Conservation (phyloP, 1,140 invertebrate genomes). For the Maniola jurtina region DNA sequence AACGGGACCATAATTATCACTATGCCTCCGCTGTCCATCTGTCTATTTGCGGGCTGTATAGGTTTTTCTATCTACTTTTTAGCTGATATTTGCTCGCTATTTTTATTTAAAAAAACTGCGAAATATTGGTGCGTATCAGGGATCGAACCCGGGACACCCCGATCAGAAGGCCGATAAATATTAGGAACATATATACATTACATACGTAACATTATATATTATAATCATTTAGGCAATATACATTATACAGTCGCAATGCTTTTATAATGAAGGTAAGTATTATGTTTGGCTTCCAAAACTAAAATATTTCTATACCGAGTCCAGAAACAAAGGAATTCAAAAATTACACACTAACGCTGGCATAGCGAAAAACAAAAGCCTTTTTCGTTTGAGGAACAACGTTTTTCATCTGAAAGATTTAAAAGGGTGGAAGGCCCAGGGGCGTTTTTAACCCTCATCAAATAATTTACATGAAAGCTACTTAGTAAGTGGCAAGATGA, state of each 20-base stretch:
- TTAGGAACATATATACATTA: too few species aligned
- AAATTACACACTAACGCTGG: background rate
- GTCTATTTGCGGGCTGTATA: too few species aligned
- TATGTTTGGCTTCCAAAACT: background rate
- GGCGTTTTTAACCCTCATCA: conserved; percentile 44
- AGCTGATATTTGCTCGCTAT: too few species aligned
- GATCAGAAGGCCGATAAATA: too few species aligned
- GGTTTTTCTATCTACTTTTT: too few species aligned
- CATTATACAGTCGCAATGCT: background rate
- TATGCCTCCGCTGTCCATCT: too few species aligned
- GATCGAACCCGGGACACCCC: too few species aligned
- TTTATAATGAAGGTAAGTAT: background rate
- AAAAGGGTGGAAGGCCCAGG: conserved; percentile 34
- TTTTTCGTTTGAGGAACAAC: conserved; percentile 22
- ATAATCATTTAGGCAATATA: background rate
- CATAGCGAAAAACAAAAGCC: conserved; percentile 21
- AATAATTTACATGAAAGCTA: conserved; percentile 48
- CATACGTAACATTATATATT: too few species aligned
- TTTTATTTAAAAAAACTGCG: too few species aligned
- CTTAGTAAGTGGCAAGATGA: conserved; percentile 42
- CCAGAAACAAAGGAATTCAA: conserved; percentile 1
- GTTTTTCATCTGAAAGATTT: conserved; percentile 43
- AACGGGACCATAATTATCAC: too few species aligned
- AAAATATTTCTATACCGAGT: background rate
- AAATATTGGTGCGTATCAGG: too few species aligned